Base-by-base conservation (phyloP, 2,888 invertebrate genomes). In the Gastracanthus pulcherrimus region DNA sequence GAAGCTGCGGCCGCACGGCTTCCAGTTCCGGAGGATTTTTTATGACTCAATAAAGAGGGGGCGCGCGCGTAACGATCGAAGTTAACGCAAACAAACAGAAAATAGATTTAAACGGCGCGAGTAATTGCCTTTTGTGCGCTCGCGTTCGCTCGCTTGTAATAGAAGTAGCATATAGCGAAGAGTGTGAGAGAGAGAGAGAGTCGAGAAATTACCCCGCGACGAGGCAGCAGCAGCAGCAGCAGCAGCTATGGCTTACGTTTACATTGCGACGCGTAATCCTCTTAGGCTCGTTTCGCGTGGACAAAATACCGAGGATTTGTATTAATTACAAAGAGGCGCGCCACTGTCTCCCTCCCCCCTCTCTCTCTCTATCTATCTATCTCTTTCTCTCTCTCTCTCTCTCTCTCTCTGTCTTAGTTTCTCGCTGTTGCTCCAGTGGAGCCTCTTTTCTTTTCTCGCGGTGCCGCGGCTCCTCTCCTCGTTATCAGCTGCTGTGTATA, bases 211-310 rank as follows among this genome's bases (percentile, higher is more conserved):
- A 64, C 16, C 60, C 51, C n/a, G 45, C 19, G n/a, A 55, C 62
- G 60, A 58, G 16, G 16, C 48, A 4, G 23, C 26, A 23, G 55
- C 9, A 55, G 55, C 60, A 9, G 45, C 67, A 48, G 34, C 23
- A 60, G 31, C 36, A 51, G 19, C 19, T 19, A 36, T 69, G 51
- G 78, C 71, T 75, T 67, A 67, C 62, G 71, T 84, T 80, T 84
- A 86, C 84, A 84, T 76, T 75, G 41, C 75, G 31, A 36, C 48
- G 55, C 38, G 38, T 87, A 86, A 86, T 86, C 86, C 84, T 84
- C 84, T 86, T 86, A 85, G 83, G 82, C 72, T 83, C 83, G 72
- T 86, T 86, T 55, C 51, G 76, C 76, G 45, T 58, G 66, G 66
- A 77, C 82, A 81, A 82, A 86, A 81, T 81, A 67, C 62, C 71